These are phyloP conservation scores for Thera britannica DNA, from an alignment of 2,888 invertebrate species.

Conservation along the genomic window DNA sequence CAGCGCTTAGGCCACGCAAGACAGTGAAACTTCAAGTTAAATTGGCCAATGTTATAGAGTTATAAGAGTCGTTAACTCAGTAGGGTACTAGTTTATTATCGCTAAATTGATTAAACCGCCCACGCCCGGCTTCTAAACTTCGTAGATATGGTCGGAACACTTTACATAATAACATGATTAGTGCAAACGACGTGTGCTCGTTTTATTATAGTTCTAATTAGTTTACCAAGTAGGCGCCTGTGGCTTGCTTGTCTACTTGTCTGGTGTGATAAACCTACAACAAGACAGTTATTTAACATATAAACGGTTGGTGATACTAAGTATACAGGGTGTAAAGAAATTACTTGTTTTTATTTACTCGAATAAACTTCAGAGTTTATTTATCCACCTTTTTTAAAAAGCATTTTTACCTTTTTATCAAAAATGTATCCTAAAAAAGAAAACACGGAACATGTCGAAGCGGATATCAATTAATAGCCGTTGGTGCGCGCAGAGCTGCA, in stretches of 20 bases:
- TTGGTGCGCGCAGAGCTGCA: conserved; percentile 77
- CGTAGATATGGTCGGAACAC: conserved; percentile 37
- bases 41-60: conserved; percentile 50
- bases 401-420: conserved; percentile 15
- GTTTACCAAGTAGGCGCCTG: conserved; percentile 23
- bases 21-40: conserved; percentile 27
- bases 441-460: conserved; percentile 61
- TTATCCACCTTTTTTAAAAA: not conserved
- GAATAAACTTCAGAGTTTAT: not conserved
- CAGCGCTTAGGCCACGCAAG: conserved; percentile 11
- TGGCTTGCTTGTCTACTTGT: not conserved
- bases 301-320: not conserved
- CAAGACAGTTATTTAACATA: not conserved
- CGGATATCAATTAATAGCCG: conserved; percentile 80
- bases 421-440: conserved; percentile 42
- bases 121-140: conserved; percentile 47
- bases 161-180: conserved; percentile 40
- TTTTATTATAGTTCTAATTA: conserved; percentile 35
- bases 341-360: not conserved
- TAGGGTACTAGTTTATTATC: conserved; percentile 63
- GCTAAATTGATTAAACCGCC: conserved; percentile 72
- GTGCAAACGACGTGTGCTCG: conserved; percentile 30
- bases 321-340: too few relatives aligned
- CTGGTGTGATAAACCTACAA: not conserved
- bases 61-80: conserved; percentile 62